Base-by-base conservation (phyloP, 1,140 invertebrate species). In the Bombus ignitus region DNA sequence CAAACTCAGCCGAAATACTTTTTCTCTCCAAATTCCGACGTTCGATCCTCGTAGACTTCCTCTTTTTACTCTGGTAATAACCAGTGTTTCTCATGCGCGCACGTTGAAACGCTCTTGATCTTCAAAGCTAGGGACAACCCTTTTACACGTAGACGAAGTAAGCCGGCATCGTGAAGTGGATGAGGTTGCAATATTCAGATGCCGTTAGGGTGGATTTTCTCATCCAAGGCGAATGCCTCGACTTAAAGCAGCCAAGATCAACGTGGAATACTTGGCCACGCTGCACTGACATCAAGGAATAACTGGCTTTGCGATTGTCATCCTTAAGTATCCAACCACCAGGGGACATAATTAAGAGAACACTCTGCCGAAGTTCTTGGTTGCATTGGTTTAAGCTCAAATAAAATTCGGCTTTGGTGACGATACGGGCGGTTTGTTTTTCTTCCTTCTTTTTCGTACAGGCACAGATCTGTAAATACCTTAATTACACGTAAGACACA, bases 131-230 rank as follows among this genome's bases (percentile, higher is more conserved):
- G 81, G 82, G 82, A 68, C 84, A 87, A 87, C 86, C 78, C 82
- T 70, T 83, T 71, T 74, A 74, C 88, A 66, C 77, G 81, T 68
- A 74, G 81, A 66, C 81, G 70, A 62, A 65, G 81, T 66, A 78
- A 90, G 88, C 81, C 68, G 73, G 73, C 80, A 79, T 35, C 74
- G 87, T 84, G 83, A 83, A 90, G 86, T 90, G 89, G 88, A 90
- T 90, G 88, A 90, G 86, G 47, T 74, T 90, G 88, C 89, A 90
- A 90, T 90, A 90, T 90, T 90, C 89, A 90, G 86, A 88, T 88
- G 86, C 79, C 65, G 88, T 86, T 83, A 75, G 81, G 82, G 88
- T 77, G 89, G 79, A 90, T 88, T 85, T 90, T 88, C 89, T 79
- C 76, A 66, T 85, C 79, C 72, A 77, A 39, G 83, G 83, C 42